A percentile compares a stretch with the other conserved stretches of the same genome.
phyloP scores from a whole-genome alignment of 2,888 invertebrate genomes.

The Boloria euphrosyne region DNA sequence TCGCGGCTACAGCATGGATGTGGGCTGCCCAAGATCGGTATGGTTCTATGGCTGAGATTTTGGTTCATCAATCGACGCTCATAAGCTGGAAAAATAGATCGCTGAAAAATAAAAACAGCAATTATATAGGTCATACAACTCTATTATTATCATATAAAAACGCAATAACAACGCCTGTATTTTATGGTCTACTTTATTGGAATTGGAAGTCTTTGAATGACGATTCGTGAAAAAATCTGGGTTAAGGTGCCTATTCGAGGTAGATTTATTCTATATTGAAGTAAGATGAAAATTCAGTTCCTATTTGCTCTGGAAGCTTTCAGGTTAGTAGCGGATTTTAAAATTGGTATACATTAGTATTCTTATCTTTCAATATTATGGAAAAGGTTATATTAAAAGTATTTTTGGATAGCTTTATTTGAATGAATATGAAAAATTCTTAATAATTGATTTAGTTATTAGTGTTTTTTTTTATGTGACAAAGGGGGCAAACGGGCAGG shows the following conservation, averaged over 20 bases:
- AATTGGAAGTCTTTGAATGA: constrained; percentile 19
- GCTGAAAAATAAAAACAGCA: too few relatives aligned
- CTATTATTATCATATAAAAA: constrained; percentile 2
- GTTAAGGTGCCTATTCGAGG: constrained; percentile 34
- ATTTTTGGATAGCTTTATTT: too few relatives aligned
- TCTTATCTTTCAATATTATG: constrained; percentile 13
- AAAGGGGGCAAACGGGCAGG: too few relatives aligned
- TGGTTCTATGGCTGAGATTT: too few relatives aligned
- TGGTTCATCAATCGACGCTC: too few relatives aligned
- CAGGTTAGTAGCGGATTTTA: constrained; percentile 22
- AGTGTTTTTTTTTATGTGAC: too few relatives aligned
- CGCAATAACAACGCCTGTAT: constrained; percentile 23
- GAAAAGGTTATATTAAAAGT: neutral
- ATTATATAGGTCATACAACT: too few relatives aligned
- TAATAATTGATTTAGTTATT: too few relatives aligned
- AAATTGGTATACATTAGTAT: constrained; percentile 20
- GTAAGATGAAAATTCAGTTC: constrained; percentile 34
- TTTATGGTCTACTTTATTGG: constrained; percentile 24
- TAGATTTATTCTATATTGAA: constrained; percentile 34
- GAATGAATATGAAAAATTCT: too few relatives aligned
- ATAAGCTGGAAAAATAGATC: too few relatives aligned
- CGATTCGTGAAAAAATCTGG: constrained; percentile 28
- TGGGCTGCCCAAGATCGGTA: too few relatives aligned
- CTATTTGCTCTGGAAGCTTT: constrained; percentile 32
- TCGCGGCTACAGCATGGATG: too few relatives aligned